Base-by-base conservation (phyloP, 2,888 invertebrate species). In the Idaea straminata region DNA sequence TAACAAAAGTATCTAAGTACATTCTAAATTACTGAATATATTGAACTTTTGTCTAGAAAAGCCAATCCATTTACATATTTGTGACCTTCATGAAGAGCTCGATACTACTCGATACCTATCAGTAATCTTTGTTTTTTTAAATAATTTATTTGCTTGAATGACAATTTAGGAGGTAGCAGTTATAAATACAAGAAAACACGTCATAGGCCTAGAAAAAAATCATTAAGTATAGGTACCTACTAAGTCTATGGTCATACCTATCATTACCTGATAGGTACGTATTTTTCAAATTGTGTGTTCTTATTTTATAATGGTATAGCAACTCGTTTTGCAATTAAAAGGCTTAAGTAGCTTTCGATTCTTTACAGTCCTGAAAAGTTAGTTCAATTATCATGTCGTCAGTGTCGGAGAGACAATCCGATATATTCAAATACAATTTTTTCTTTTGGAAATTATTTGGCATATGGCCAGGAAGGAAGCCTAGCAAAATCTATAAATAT, bases 381-480 rank as follows among this genome's bases (percentile, higher is more conserved):
- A 5, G 25, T 6, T 58, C 13, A 59, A 61, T 47, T 4, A 57
- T 61, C 61, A 77, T 72, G 75, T 69, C 76, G 74, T 60, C 25
- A 25, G 25, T 25, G 25, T 25, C 69, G 15, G 65, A 66, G 0
- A 62, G 67, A 59, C 84, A 76, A 59, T 83, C 87, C 0, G 78
- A 81, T 35, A 77, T 82, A 64, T 90, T 89, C 66, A 75, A 81
- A 58, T 70, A 73, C 4, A 87, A 84, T 73, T 79, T 81, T 15
- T 68, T 77, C 57, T 72, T 71, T 62, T 83, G 83, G 72, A 85
- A 83, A 71, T 62, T 87, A 57, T 87, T 89, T 62, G 89, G 86
- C 0, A 36, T 88, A 58, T 89, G 88, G 88, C 75, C 83, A 1
- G 86, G 84, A 34, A 75, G 69, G 62, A 74, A 61, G 0, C 63